Conservation (phyloP, 2,888 invertebrate species). For the Mylabris sibirica region DNA sequence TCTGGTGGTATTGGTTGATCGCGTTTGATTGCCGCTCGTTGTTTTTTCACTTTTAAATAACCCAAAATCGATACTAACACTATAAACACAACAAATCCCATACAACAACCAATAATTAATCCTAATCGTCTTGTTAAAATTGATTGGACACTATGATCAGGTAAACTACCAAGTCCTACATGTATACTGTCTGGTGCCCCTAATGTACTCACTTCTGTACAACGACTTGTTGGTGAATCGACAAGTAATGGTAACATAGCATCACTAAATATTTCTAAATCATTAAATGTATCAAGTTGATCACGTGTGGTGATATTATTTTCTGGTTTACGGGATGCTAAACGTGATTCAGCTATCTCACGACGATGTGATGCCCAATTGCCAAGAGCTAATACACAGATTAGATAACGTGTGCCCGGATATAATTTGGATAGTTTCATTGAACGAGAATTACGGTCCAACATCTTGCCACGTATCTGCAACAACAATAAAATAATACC, state of each 20-base stretch:
- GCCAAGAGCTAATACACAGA: conserved; percentile 88
- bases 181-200: conserved; percentile 74
- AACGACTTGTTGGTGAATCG: conserved; percentile 78
- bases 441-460: conserved; percentile 77
- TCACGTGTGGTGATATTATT: conserved; percentile 53
- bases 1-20: conserved; percentile 77
- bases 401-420: conserved; percentile 82
- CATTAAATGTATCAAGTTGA: conserved; percentile 42
- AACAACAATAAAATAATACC: conserved; percentile 41
- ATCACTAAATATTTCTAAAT: conserved; percentile 65
- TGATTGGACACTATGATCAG: conserved; percentile 67
- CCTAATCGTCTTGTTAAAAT: conserved; percentile 83
- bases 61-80: conserved; percentile 84
- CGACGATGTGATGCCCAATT: conserved; percentile 69
- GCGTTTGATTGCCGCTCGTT: conserved; percentile 77
- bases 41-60: conserved; percentile 85
- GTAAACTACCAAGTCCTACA: conserved; percentile 61
- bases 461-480: conserved; percentile 78
- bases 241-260: conserved; percentile 66
- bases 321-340: conserved; percentile 61
- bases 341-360: conserved; percentile 65
- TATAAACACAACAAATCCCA: conserved; percentile 86
- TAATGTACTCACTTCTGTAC: conserved; percentile 78
- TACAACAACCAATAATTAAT: conserved; percentile 84
- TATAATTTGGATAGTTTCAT: conserved; percentile 77